phyloP scores from a whole-genome alignment of 2,888 invertebrate species.

The Hypomecis atomaria region DNA sequence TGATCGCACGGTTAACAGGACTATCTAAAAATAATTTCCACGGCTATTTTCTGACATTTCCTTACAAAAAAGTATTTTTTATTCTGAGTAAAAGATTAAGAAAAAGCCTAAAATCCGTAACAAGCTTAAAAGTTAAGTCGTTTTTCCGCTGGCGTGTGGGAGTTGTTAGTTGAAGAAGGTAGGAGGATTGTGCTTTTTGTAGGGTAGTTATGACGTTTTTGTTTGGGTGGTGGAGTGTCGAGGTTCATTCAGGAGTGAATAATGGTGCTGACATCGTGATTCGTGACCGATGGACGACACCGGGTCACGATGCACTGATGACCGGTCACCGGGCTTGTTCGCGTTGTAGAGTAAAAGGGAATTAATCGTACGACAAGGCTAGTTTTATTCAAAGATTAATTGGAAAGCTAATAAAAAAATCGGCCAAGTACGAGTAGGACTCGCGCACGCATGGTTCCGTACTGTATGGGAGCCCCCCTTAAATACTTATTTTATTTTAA shows the following conservation, averaged over 20 bases:
- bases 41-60: conserved; percentile 43
- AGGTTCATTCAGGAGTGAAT: conserved; percentile 66
- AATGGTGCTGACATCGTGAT: conserved; percentile 57
- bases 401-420: too few species aligned
- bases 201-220: conserved; percentile 13
- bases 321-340: conserved; percentile 51
- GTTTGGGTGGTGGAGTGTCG: conserved; percentile 43
- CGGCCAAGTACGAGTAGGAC: too few species aligned
- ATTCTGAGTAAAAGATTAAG: conserved; percentile 42
- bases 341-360: conserved; percentile 48
- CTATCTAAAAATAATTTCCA: conserved; percentile 44
- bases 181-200: not conserved
- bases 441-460: too few species aligned
- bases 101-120: conserved; percentile 10
- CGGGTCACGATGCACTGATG: conserved; percentile 72
- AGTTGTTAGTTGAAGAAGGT: not conserved
- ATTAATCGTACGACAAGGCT: not conserved
- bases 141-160: not conserved
- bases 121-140: conserved; percentile 2
- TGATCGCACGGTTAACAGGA: conserved; percentile 73
- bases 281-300: conserved; percentile 63
- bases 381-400: too few species aligned
- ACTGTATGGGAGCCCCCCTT: too few species aligned
- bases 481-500: too few species aligned
- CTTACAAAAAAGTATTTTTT: conserved; percentile 43